Base-by-base conservation (phyloP, 2,888 invertebrate species). In the Drosophila kambysellisi region DNA sequence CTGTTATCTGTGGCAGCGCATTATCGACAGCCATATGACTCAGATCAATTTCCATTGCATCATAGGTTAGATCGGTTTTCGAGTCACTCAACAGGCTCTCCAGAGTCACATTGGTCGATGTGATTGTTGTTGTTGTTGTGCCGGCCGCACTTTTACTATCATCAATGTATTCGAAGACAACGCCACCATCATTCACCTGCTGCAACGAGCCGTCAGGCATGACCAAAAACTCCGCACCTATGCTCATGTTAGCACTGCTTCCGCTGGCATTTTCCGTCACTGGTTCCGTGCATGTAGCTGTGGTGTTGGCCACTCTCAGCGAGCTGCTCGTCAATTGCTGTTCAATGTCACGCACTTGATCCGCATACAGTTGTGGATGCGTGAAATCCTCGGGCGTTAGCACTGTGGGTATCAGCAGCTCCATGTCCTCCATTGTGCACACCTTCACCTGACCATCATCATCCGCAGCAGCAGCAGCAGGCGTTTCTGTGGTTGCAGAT, bases 141-240 rank as follows among this genome's bases (percentile, higher is more conserved):
- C 33, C 33, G 17, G 39, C 46, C 46, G 12, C 7, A 32, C 11
- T 68, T 43, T 79, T 75, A 52, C 76, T 78, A 51, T 88, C 83
- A 70, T 92, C 88, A 32, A 92, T 92, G 30, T 92, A 92, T 37
- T 92, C 92, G 46, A 92, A 90, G 5, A 92, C 90, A 37, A 92
- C 91, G 32, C 89, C 82, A 30, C 75, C 85, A 56, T 88, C 82
- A 66, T 87, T 81, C 4, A 92, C 78, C 74, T 90, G 89, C 64
- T 92, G 88, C 46, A 92, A 76, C 0, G 85, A 83, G 5, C 92
- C 92, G 75, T 92, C 92, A 2, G 91, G 81, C 82, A 91, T 76
- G 12, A 92, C 90, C 35, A 92, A 67, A 74, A 85, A 92, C 62
- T 92, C 91, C 25, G 91, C 88, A 30, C 90, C 91, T 5, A 92